Evolutionary conservation across 2,888 invertebrate species (phyloP), one percentile per base, ranked within the genome.

Genomic region (Pyrrhosoma nymphula): DNA sequence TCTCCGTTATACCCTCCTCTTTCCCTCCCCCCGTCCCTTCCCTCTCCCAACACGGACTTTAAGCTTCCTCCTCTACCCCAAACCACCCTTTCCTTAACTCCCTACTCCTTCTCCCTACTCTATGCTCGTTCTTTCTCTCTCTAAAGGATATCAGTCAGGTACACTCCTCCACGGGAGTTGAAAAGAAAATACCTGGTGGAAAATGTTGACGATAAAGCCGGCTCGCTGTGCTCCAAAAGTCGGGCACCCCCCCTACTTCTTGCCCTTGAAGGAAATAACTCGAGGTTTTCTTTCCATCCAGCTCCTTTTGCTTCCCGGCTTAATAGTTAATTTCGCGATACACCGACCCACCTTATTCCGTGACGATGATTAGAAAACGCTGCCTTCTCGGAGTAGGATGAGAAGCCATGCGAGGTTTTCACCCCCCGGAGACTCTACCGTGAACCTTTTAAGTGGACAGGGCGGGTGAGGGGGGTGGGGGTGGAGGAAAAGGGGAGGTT

Each of bases 131-230:
- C 69, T 69, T 26, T n/a, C 69, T 12, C 20, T 1, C 35, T 30
- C 30, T 35, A 35, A 30, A 26, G 75, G 30, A 82, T 82, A 82
- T 82, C 75, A 82, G 75, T 82, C 75, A 82, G 75, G 75, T 82
- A 35, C 75, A 82, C 75, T 30, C 75, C 14, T 60, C 75, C 30
- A 16, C 75, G 75, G 75, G 75, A 82, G 75, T 82, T 82, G 35
- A 82, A 82, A 82, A 82, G 75, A 82, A 82, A 30, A 82, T 82
- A 82, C 75, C 75, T 30, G 75, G 75, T 82, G 75, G 75, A 35
- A 82, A 82, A 82, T 82, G 75, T 35, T n/a, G 75, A 82, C 75
- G 75, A 82, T 82, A 82, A 30, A 82, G 75, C 35, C 75, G n/a
- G 14, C 75, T 20, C 60, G 75, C 75, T 82, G 69, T 69, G 23